phyloP scores from a whole-genome alignment of 2,113 vertebrate species.

The Labeo rohita region DNA sequence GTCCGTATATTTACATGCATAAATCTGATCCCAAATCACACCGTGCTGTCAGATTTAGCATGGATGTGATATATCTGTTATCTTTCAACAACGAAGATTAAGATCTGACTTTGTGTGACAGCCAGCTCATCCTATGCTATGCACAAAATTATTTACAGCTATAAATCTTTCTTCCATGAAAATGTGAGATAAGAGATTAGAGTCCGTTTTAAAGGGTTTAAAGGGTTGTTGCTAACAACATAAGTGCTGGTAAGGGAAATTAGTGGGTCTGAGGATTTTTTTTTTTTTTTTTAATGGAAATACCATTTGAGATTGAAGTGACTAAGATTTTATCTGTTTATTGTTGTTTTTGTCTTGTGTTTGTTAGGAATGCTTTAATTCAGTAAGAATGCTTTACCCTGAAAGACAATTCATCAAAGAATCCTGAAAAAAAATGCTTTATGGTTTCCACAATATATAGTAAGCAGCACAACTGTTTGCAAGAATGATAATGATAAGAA shows the following conservation, averaged over 20 bases:
- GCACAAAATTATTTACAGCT: neutral
- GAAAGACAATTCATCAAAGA: neutral
- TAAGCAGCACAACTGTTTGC: neutral
- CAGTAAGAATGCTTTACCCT: neutral
- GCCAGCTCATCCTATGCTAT: neutral
- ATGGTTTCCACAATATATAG: no score
- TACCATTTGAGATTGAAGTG: neutral
- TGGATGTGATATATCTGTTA: conserved; percentile 33
- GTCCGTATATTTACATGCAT: conserved; percentile 9
- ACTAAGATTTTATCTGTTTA: neutral
- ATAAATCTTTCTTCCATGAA: neutral
- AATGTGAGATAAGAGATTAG: neutral
- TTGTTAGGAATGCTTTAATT: neutral
- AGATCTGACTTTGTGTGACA: conserved; percentile 10
- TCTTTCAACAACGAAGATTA: conserved; percentile 37
- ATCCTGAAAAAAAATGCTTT: no score
- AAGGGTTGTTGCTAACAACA: neutral
- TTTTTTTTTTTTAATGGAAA: neutral
- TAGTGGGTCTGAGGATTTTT: neutral
- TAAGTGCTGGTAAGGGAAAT: neutral
- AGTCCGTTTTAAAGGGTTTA: neutral
- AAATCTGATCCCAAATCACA: conserved; percentile 25
- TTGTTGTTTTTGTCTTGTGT: neutral
- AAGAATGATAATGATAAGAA: neutral
- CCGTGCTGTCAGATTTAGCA: conserved; percentile 36